Conservation (phyloP, 2,888 invertebrate genomes). For the Tenthredo scrophulariae region DNA sequence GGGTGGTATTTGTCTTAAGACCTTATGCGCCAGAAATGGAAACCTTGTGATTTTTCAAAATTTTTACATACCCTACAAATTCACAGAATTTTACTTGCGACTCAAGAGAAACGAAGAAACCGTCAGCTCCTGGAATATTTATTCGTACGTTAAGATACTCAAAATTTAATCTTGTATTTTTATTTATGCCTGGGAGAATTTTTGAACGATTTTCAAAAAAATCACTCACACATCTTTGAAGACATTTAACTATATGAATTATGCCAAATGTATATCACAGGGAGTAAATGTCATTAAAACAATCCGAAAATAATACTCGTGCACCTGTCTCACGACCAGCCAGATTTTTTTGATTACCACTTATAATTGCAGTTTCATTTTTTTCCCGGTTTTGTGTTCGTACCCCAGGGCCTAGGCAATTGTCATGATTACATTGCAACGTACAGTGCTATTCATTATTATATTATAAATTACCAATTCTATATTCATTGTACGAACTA, state of each 20-base stretch:
- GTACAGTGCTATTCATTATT: not conserved
- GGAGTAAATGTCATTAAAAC: not conserved
- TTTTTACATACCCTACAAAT: not conserved
- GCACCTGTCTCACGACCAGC: not conserved
- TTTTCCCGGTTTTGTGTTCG: not conserved
- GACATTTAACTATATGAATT: not conserved
- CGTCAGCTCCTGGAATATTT: not conserved
- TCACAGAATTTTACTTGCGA: not conserved
- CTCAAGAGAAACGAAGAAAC: not conserved
- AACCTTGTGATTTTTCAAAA: not conserved
- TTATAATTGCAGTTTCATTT: not conserved
- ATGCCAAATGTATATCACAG: not conserved
- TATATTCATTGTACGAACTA: conserved; percentile 7
- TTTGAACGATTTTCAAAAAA: not conserved
- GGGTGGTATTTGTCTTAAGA: not conserved
- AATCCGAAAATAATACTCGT: not conserved
- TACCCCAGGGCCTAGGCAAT: not conserved
- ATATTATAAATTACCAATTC: not conserved
- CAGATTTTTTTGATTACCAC: not conserved
- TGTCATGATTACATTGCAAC: not conserved
- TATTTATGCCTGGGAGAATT: not conserved
- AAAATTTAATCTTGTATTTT: not conserved
- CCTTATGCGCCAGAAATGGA: not conserved
- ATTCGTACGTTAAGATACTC: too few relatives aligned
- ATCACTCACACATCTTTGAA: not conserved